Percentiles rank a stretch among this genome's conserved stretches.
phyloP scores from a whole-genome alignment of 2,113 vertebrate species.

The Falco punctatus region DNA sequence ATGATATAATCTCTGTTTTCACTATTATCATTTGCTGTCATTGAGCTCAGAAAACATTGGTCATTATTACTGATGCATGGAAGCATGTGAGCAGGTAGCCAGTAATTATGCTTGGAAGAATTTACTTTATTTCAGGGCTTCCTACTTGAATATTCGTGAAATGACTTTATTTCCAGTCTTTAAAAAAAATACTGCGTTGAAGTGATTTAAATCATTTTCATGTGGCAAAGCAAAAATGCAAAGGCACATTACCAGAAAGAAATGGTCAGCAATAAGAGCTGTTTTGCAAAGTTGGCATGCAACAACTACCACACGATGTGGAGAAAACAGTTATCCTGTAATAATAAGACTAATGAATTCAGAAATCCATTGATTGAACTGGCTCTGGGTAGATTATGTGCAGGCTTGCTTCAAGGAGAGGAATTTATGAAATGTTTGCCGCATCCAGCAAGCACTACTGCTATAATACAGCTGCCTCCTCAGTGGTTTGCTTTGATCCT shows the following conservation, averaged over 20 bases:
- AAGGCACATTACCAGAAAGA: slow-evolving; percentile 32
- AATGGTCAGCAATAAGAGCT: slow-evolving; percentile 45
- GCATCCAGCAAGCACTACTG: slow-evolving; percentile 75
- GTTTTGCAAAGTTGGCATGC: slow-evolving; percentile 57
- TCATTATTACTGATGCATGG: slow-evolving; percentile 32
- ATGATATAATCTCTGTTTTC: background rate
- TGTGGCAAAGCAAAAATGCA: slow-evolving; percentile 15
- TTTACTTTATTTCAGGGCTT: slow-evolving; percentile 27
- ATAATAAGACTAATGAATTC: slow-evolving; percentile 97
- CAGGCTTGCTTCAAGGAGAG: slow-evolving; percentile 92
- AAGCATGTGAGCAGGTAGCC: slow-evolving; percentile 11
- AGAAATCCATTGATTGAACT: slow-evolving; percentile 95
- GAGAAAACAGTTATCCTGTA: slow-evolving; percentile 73
- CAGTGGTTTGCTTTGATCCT: slow-evolving; percentile 87
- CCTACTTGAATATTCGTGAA: slow-evolving; percentile 33
- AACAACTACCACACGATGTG: slow-evolving; percentile 51
- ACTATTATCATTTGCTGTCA: slow-evolving; percentile 7
- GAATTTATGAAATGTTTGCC: slow-evolving; percentile 83
- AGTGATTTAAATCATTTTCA: slow-evolving; percentile 56
- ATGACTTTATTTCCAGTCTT: slow-evolving; percentile 34
- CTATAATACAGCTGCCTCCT: slow-evolving; percentile 83
- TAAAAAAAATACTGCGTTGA: background rate
- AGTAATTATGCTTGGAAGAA: slow-evolving; percentile 21
- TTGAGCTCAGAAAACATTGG: slow-evolving; percentile 14
- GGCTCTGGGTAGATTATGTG: slow-evolving; percentile 94